Evolutionary conservation across 2,797 vertebrate genomes (phyloP), one percentile per base, ranked within the genome.

Genomic region (Ceyx erithaca): DNA sequence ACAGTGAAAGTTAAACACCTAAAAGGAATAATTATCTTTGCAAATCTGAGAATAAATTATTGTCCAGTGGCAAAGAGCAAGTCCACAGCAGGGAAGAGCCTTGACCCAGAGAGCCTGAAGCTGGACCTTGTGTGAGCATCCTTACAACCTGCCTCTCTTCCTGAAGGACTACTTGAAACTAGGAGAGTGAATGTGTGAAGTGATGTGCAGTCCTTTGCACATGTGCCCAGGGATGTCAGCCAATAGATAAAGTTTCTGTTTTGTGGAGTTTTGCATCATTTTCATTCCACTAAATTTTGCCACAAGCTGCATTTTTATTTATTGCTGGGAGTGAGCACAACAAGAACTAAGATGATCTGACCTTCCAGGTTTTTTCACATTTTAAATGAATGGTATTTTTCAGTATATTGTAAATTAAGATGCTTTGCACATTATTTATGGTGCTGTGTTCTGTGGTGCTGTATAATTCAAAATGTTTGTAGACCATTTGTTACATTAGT

Each of bases 381-480:
- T 88, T 76, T 43, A 77, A 33, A 70, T 30, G 30, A 54, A 16
- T 79, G 28, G 12, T 67, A 52, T 70, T 92, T 94, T 91, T 64
- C 45, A 67, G 64, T 63, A 77, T 84, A 84, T 8, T 69, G 18
- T 61, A 86, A 85, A 92, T 91, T 73, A 87, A 69, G 63, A 45
- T 90, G 64, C 40, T 68, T 33, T 66, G 57, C 67, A n/a, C 37
- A n/a, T 92, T 88, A 68, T 93, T 96, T 88, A 85, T 52, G 71
- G 75, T 43, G 20, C 41, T 22, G 46, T 68, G 31, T 77, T 83
- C 79, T 85, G 89, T 46, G 35, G 28, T 85, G 63, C 76, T 76
- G 17, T 92, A 70, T 92, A 94, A 91, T 93, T 96, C 92, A 94
- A 81, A 69, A 49, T 84, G 70, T 93, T 94, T 92, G 59, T 20